phyloP scores from a whole-genome alignment of 2,888 invertebrate genomes.

The Smittia sp. region DNA sequence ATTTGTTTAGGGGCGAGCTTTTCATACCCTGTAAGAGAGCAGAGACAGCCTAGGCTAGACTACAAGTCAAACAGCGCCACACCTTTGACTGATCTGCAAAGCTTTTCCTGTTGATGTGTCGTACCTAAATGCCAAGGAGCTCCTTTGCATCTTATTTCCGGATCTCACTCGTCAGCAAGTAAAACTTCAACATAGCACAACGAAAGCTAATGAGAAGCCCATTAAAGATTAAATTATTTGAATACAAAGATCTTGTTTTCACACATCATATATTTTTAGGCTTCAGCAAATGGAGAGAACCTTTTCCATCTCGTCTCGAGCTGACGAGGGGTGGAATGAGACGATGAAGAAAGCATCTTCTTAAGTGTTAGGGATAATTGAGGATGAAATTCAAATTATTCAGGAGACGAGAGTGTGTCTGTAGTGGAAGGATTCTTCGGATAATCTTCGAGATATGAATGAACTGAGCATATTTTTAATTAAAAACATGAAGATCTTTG shows the following conservation, averaged over 20 bases:
- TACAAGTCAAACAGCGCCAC: too few species aligned
- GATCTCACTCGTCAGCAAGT: background rate
- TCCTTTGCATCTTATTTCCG: background rate
- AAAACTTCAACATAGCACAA: background rate
- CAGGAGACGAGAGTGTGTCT: background rate
- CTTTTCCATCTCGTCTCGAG: constrained; percentile 1
- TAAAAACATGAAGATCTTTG: background rate
- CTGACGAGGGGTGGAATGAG: too few species aligned
- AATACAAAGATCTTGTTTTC: constrained; percentile 9
- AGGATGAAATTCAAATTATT: constrained; percentile 30
- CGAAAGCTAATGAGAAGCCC: constrained; percentile 26
- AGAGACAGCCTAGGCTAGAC: too few species aligned
- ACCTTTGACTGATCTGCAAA: too few species aligned
- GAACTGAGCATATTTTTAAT: background rate
- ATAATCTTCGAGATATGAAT: background rate
- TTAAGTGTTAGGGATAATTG: constrained; percentile 4
- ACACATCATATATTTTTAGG: constrained; percentile 17
- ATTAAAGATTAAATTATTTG: constrained; percentile 28
- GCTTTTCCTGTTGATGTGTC: too few species aligned
- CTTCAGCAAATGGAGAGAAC: constrained; percentile 12
- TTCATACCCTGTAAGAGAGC: too few species aligned
- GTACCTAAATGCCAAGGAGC: too few species aligned
- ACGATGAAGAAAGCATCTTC: background rate
- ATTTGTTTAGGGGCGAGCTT: too few species aligned
- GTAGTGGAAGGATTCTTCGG: background rate